Conservation (phyloP, 2,113 vertebrate species). For the Panthera leo region DNA sequence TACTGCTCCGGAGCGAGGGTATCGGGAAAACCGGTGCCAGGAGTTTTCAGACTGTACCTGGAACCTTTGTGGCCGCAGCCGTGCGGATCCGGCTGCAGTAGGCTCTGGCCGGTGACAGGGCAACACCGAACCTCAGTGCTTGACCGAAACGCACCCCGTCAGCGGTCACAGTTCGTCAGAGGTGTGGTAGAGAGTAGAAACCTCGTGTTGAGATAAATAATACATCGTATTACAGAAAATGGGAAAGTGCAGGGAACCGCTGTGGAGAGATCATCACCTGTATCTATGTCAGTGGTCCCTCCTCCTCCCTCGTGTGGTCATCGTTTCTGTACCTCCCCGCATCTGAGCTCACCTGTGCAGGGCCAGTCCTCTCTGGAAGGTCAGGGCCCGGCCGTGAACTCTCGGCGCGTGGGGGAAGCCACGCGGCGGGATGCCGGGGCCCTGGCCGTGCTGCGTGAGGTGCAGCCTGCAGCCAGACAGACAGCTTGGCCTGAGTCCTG, state of each 20-base stretch:
- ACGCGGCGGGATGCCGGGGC: accelerated
- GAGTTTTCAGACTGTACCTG: accelerated
- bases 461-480: neutral
- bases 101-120: neutral
- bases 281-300: neutral
- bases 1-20: accelerated
- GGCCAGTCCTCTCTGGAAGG: neutral
- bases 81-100: accelerated
- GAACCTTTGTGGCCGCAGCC: neutral
- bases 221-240: too few relatives aligned
- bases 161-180: accelerated
- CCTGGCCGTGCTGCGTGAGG: too few relatives aligned
- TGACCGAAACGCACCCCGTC: accelerated
- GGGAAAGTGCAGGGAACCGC: neutral
- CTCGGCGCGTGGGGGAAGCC: accelerated
- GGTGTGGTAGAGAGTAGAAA: neutral
- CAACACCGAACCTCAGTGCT: accelerated
- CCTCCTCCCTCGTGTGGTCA: too few relatives aligned
- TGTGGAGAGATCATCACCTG: accelerated
- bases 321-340: neutral
- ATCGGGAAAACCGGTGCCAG: accelerated
- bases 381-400: neutral
- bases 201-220: accelerated
- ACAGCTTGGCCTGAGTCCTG: neutral
- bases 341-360: neutral